These are phyloP conservation scores for Andrena flavipes DNA, from an alignment of 2,888 invertebrate genomes.

Conservation along the genomic window DNA sequence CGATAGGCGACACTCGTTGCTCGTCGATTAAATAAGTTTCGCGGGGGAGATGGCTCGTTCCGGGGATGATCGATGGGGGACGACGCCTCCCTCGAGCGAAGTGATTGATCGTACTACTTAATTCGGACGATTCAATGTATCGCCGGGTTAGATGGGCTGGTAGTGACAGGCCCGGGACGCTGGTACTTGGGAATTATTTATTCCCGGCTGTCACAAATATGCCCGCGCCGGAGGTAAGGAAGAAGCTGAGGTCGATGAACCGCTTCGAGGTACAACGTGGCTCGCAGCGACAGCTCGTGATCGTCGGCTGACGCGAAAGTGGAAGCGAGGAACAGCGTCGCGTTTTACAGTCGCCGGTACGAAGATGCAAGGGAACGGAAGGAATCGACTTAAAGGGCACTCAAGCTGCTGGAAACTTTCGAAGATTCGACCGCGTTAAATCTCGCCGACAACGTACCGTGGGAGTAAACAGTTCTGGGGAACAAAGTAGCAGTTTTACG, in stretches of 20 bases:
- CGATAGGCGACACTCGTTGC: not conserved
- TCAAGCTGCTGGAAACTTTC: not conserved
- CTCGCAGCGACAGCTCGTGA: too few species aligned
- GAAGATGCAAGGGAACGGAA: not conserved
- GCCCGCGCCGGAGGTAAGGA: too few species aligned
- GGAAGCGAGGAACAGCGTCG: not conserved
- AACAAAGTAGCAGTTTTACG: conserved; percentile 2
- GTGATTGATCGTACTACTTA: conserved; percentile 24
- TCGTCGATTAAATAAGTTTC: conserved; percentile 17
- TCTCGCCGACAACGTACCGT: not conserved
- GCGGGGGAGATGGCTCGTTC: not conserved
- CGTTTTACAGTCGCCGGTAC: not conserved
- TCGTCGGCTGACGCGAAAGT: too few species aligned
- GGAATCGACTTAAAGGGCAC: not conserved
- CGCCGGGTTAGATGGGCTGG: not conserved
- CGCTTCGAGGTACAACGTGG: too few species aligned
- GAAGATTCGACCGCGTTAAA: not conserved
- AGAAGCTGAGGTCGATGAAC: too few species aligned
- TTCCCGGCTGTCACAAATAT: too few species aligned
- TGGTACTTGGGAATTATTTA: too few species aligned
- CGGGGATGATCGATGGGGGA: conserved; percentile 7
- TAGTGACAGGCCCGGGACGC: too few species aligned
- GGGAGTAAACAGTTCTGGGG: conserved; percentile 8
- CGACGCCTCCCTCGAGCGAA: not conserved
- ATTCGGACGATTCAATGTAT: not conserved